Evolutionary conservation across 2,888 invertebrate genomes (phyloP).

Genomic region (Drosophila emarginata): DNA sequence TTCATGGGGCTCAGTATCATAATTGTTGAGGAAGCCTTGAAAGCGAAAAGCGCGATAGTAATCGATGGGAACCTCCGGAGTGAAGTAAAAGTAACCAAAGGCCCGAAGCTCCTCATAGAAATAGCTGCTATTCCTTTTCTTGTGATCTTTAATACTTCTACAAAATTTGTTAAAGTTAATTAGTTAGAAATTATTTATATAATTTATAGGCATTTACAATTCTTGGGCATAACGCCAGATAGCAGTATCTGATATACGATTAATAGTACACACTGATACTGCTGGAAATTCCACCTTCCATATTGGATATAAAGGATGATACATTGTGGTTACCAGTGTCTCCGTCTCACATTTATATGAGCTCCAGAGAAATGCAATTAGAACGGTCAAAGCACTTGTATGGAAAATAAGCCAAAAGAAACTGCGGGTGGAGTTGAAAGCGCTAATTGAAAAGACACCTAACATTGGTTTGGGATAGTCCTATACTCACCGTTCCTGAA

Average conservation of each 20-base stretch:
- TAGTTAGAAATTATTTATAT: too few relatives aligned
- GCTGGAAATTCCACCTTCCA: conserved; percentile 85
- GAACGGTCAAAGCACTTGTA: conserved; percentile 65
- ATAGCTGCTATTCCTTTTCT: conserved; percentile 35
- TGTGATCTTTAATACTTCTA: conserved; percentile 63
- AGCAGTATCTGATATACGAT: conserved; percentile 83
- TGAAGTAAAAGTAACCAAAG: conserved; percentile 68
- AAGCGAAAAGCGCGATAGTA: conserved; percentile 65
- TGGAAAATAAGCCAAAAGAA: conserved; percentile 79
- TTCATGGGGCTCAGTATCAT: conserved; percentile 69
- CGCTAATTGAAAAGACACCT: conserved; percentile 58
- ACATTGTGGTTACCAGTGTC: conserved; percentile 67
- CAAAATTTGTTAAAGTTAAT: too few relatives aligned
- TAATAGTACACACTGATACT: conserved; percentile 85
- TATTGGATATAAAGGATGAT: conserved; percentile 83
- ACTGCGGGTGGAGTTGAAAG: conserved; percentile 50
- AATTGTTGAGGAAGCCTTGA: conserved; percentile 73
- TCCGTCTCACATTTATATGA: conserved; percentile 55
- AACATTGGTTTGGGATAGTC: conserved; percentile 1
- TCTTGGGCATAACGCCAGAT: conserved; percentile 78
- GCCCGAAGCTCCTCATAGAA: conserved; percentile 66
- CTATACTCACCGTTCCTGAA: conserved; percentile 73
- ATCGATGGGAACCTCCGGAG: conserved; percentile 48
- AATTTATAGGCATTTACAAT: conserved; percentile 71
- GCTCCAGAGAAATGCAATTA: conserved; percentile 72